Percentiles rank a stretch among this genome's conserved stretches.
Evolutionary conservation across 2,797 vertebrate genomes (phyloP).

Genomic region (Bradypodion pumilum): DNA sequence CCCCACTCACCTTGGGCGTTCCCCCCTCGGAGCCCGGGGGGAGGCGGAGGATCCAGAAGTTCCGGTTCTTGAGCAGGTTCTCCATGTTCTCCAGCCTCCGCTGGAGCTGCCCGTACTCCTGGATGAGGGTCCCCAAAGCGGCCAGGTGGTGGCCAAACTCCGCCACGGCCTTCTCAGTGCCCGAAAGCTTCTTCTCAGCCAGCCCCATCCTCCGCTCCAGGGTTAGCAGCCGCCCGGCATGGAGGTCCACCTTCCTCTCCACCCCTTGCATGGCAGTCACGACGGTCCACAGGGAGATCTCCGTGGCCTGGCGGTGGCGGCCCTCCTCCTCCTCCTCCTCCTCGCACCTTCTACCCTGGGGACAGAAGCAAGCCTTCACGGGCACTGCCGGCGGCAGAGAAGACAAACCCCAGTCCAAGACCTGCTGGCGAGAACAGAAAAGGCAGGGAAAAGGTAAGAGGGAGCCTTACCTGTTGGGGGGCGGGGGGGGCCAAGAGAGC

Average conservation of each 20-base stretch:
- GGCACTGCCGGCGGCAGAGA: constrained; percentile 39
- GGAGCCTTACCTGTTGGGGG: neutral
- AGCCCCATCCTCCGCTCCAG: constrained; percentile 62
- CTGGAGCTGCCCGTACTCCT: constrained; percentile 68
- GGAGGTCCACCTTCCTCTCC: constrained; percentile 68
- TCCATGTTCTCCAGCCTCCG: constrained; percentile 68
- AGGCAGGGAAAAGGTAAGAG: too few relatives aligned
- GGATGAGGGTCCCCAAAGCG: constrained; percentile 64
- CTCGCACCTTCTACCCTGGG: neutral
- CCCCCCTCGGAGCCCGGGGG: constrained; percentile 50
- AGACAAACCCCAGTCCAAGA: constrained; percentile 62
- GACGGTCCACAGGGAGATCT: constrained; percentile 68
- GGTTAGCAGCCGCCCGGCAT: constrained; percentile 64
- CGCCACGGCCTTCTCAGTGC: constrained; percentile 55
- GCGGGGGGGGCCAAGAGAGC: too few relatives aligned
- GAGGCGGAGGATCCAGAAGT: constrained; percentile 60
- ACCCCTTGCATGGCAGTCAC: constrained; percentile 66
- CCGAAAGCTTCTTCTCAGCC: constrained; percentile 61
- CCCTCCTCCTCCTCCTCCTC: too few relatives aligned
- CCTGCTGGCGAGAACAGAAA: constrained; percentile 35
- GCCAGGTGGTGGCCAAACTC: constrained; percentile 74
- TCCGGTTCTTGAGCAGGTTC: constrained; percentile 64
- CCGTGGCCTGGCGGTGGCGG: constrained; percentile 45
- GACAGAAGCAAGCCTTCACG: constrained; percentile 56
- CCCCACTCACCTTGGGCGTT: constrained; percentile 57